Base-by-base conservation (phyloP, 2,113 vertebrate genomes). In the Eolophus roseicapilla region DNA sequence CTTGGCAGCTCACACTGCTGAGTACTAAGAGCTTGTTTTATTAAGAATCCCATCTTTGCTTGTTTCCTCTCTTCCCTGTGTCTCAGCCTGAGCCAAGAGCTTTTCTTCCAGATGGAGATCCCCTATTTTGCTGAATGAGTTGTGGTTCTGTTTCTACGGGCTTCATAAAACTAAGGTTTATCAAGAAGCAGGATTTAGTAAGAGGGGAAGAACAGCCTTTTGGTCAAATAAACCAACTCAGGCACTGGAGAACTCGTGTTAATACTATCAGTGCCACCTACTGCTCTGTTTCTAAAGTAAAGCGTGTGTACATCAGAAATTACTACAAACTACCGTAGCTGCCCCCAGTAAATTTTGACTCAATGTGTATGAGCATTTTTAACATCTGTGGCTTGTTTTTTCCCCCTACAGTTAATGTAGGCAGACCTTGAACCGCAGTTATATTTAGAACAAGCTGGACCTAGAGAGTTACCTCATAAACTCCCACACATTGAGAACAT, bases 211-310 rank as follows among this genome's bases (percentile, higher is more conserved):
- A 78, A 25, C 21, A 65, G 17, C n/a, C 29, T 79, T 62, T 52
- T 25, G 33, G 71, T 67, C 37, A 33, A 71, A 78, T 4, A 46
- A 52, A 60, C 35, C n/a, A 27, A 14, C 11, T 25, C 5, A 19
- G 41, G 17, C 57, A 1, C 21, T 8, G 73, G 6, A 75, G 28
- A 71, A 9, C 9, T 53, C 18, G 2, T 19, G 52, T 24, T 67
- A 73, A 62, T 41, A 4, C n/a, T 17, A 4, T 50, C 57, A 94
- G 75, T 86, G 97, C 96, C 95, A 52, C 92, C 96, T 96, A 31
- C 87, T 91, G 97, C 49, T 69, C 33, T 69, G 2, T 44, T 5
- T 49, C 35, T 49, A 3, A 62, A 90, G 53, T 67, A n/a, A 95
- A 87, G 15, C 2, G 28, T 39, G 71, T 29, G 50, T 67, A 27